Conservation (phyloP, 2,888 invertebrate genomes). For the Subacronicta megacephala region DNA sequence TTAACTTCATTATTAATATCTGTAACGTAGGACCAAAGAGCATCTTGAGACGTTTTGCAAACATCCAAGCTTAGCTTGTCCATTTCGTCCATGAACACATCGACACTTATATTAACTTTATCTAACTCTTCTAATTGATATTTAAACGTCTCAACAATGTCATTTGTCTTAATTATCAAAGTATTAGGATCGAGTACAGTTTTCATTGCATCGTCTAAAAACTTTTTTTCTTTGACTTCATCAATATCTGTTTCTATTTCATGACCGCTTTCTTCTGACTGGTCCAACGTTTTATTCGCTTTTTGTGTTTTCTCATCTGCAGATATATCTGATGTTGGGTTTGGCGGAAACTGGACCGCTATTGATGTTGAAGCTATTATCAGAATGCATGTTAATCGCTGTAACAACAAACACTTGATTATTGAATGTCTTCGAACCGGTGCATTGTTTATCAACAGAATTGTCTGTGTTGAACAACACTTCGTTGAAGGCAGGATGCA, state of each 20-base stretch:
- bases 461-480: slow-evolving; percentile 29
- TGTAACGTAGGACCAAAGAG: slow-evolving; percentile 83
- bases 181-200: slow-evolving; percentile 77
- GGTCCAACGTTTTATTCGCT: slow-evolving; percentile 74
- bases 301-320: slow-evolving; percentile 76
- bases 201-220: slow-evolving; percentile 81
- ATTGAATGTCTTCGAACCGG: slow-evolving; percentile 17
- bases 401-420: slow-evolving; percentile 56
- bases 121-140: slow-evolving; percentile 74
- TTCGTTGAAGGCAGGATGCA: slow-evolving; percentile 36
- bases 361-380: slow-evolving; percentile 62
- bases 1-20: slow-evolving; percentile 80
- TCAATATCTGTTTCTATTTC: slow-evolving; percentile 80
- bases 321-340: slow-evolving; percentile 83
- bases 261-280: slow-evolving; percentile 80
- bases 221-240: slow-evolving; percentile 78
- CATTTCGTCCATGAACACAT: slow-evolving; percentile 81
- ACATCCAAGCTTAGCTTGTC: slow-evolving; percentile 82
- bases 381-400: slow-evolving; percentile 69
- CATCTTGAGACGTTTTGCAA: slow-evolving; percentile 82
- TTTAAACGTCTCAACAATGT: slow-evolving; percentile 74
- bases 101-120: slow-evolving; percentile 73
- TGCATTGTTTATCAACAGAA: slow-evolving; percentile 42
- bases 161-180: slow-evolving; percentile 67
- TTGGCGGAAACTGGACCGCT: slow-evolving; percentile 73